These are phyloP conservation scores for Clarias batrachus DNA, from an alignment of 2,113 vertebrate genomes.

Conservation along the genomic window DNA sequence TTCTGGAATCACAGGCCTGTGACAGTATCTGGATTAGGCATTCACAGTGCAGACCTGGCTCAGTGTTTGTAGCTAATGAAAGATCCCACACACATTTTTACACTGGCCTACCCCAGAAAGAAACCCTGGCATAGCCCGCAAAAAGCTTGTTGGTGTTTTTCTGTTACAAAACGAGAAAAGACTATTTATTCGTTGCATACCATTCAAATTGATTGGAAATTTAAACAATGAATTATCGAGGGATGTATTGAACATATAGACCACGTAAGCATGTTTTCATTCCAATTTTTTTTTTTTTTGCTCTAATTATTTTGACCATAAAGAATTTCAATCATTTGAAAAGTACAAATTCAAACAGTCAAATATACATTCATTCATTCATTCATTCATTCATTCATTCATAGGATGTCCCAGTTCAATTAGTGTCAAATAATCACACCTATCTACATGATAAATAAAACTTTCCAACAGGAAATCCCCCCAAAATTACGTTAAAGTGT, in stretches of 20 bases:
- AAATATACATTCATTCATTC: background rate
- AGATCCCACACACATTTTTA: slow-evolving; percentile 1
- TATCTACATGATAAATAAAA: background rate
- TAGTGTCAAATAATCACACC: background rate
- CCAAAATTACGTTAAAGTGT: background rate
- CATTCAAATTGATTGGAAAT: background rate
- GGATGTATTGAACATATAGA: background rate
- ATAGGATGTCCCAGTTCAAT: too few species aligned
- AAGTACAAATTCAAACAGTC: background rate
- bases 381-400: too few species aligned
- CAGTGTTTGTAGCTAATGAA: background rate
- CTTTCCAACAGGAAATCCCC: background rate
- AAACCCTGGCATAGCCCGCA: background rate
- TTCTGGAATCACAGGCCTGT: background rate
- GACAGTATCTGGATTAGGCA: slow-evolving; percentile 25
- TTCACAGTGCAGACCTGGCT: background rate
- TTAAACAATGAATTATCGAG: background rate
- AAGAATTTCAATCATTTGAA: background rate
- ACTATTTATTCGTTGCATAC: background rate
- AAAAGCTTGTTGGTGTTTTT: background rate
- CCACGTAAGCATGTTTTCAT: background rate
- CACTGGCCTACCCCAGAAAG: background rate
- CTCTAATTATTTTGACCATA: background rate
- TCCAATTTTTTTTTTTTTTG: background rate
- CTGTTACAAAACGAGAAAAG: background rate